Evolutionary conservation across 2,888 invertebrate genomes (phyloP), one percentile per base, ranked within the genome.

Genomic region (Julus scandinavius): DNA sequence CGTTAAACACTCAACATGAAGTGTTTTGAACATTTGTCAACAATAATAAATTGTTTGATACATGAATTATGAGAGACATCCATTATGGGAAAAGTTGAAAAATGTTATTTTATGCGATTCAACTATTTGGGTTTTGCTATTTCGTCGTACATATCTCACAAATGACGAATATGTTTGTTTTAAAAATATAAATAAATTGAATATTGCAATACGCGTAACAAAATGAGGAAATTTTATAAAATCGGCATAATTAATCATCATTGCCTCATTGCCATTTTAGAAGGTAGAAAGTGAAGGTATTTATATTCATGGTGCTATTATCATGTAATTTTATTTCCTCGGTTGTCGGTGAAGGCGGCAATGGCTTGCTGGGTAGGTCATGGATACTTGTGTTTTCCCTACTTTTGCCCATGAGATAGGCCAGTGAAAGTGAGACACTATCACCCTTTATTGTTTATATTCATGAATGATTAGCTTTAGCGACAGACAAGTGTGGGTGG

Each of bases 391-490:
- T 72, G 5, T 29, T 72, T 72, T 72, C 29, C 72, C 72, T 72
- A 72, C 20, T 72, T 72, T 72, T 29, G 6, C n/a, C 72, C 72
- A 72, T 72, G 72, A 63, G 20, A 20, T 63, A 63, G 63, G 63
- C 63, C 63, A 63, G n/a, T 72, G 72, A 72, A 72, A 29, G 20
- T 72, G 72, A 72, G 72, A 72, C 72, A 29, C 72, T 29, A 29
- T 72, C 72, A 72, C 72, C 72, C 72, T 29, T 72, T 29, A 29
- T 72, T 72, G 72, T 72, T 72, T 72, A 72, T 72, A 72, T 72
- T 72, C 72, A n/a, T 29, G 72, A 72, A 72, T 72, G 72, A 72
- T 72, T 72, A 72, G 29, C n/a, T 29, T 29, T 9, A 20, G 72
- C 72, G 6, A 29, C 72, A 72, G 72, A 72, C 72, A 29, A 72